A percentile compares a stretch with the other conserved stretches of the same genome.
These are phyloP conservation scores for Phycodurus eques DNA, from an alignment of 2,113 vertebrate genomes.

Conservation along the genomic window DNA sequence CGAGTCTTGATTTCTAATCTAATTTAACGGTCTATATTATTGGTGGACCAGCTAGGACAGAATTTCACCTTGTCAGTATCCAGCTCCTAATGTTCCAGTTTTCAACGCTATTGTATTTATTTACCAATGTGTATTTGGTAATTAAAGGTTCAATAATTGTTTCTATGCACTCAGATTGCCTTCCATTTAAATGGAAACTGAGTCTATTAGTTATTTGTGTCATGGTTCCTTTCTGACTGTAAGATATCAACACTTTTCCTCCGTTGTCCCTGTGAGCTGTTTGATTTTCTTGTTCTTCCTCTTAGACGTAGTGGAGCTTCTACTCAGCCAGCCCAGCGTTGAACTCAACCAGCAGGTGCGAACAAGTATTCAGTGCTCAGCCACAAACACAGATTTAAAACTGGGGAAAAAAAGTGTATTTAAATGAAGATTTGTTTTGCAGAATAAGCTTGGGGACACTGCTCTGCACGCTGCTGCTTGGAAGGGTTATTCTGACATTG, in stretches of 20 bases:
- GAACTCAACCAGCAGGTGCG: constrained; percentile 96
- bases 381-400: not conserved
- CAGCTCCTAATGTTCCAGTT: too few species aligned
- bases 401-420: not conserved
- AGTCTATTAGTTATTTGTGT: not conserved
- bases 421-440: constrained; percentile 18
- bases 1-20: too few species aligned
- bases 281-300: constrained; percentile 29
- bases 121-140: too few species aligned
- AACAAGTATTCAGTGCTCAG: not conserved
- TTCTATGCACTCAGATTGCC: not conserved
- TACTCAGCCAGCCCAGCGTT: constrained; percentile 85
- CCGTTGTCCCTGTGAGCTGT: not conserved
- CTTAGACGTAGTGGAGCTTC: constrained; percentile 89
- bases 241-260: not conserved
- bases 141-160: not conserved
- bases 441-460: constrained; percentile 98
- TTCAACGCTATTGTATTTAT: too few species aligned
- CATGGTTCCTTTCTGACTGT: constrained; percentile 15
- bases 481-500: constrained; percentile 97
- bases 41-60: too few species aligned
- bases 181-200: constrained; percentile 13
- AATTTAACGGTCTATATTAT: too few species aligned
- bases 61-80: too few species aligned
- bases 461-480: constrained; percentile 92